Conservation (phyloP, 2,797 vertebrate genomes). For the Silurus lanzhouensis region DNA sequence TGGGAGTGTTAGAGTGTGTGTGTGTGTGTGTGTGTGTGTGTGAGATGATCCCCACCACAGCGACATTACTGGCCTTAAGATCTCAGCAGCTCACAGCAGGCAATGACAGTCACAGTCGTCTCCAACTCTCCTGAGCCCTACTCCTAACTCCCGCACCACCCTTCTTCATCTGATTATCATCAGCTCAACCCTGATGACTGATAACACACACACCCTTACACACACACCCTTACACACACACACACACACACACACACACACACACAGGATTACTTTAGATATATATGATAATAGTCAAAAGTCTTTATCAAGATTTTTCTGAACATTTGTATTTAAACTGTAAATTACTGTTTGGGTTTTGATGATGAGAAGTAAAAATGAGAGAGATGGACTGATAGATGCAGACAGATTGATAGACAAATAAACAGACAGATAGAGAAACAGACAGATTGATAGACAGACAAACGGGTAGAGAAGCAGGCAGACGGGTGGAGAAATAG, state of each 20-base stretch:
- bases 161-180: background rate
- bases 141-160: background rate
- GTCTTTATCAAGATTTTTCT: background rate
- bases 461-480: background rate
- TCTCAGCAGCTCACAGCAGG: conserved; percentile 39
- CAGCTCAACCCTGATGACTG: background rate
- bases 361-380: background rate
- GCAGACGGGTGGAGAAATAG: background rate
- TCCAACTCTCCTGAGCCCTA: background rate
- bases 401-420: too few species aligned
- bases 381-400: background rate
- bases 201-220: too few species aligned
- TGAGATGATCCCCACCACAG: background rate
- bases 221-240: background rate
- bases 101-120: background rate
- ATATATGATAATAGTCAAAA: background rate
- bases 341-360: background rate
- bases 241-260: too few species aligned
- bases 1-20: background rate
- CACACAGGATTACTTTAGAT: background rate
- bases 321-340: background rate
- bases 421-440: background rate
- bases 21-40: background rate
- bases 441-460: too few species aligned
- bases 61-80: conserved; percentile 43